A percentile compares a stretch with the other conserved stretches of the same genome.
Conservation (phyloP, 2,888 invertebrate species). For the Drosophila formosana region DNA sequence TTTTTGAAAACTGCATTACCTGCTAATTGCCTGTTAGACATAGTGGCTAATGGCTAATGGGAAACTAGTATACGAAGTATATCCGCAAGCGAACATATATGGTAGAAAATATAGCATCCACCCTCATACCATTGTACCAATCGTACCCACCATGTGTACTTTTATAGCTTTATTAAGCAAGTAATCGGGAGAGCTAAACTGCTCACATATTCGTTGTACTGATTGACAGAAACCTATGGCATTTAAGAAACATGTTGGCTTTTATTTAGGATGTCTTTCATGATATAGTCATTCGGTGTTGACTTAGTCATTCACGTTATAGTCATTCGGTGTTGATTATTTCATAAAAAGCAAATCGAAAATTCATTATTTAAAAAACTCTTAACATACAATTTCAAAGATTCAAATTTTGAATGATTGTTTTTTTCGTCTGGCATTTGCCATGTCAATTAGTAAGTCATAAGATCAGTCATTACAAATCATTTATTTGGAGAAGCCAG, state of each 20-base stretch:
- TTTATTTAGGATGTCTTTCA: not conserved
- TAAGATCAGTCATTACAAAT: too few relatives aligned
- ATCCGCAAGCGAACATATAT: conserved; percentile 40
- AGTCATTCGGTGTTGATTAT: not conserved
- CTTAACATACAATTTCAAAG: too few relatives aligned
- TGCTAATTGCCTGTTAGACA: conserved; percentile 68
- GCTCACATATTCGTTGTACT: not conserved
- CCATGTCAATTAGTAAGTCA: too few relatives aligned
- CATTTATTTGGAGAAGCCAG: too few relatives aligned
- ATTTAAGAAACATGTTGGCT: not conserved
- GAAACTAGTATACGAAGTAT: conserved; percentile 35
- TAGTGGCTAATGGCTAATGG: conserved; percentile 42
- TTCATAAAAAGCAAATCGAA: too few relatives aligned
- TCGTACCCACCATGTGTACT: not conserved
- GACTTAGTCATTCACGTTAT: too few relatives aligned
- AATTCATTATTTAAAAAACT: too few relatives aligned
- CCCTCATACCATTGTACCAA: not conserved
- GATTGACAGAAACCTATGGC: not conserved
- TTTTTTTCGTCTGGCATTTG: too few relatives aligned
- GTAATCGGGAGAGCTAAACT: not conserved
- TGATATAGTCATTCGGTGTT: too few relatives aligned
- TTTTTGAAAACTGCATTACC: conserved; percentile 51
- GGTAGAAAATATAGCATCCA: not conserved
- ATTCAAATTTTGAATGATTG: too few relatives aligned
- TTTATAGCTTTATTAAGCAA: not conserved